A percentile compares a stretch with the other conserved stretches of the same genome.
These are phyloP conservation scores for Porphyrio hochstetteri DNA, from an alignment of 2,113 vertebrate genomes.

Conservation along the genomic window DNA sequence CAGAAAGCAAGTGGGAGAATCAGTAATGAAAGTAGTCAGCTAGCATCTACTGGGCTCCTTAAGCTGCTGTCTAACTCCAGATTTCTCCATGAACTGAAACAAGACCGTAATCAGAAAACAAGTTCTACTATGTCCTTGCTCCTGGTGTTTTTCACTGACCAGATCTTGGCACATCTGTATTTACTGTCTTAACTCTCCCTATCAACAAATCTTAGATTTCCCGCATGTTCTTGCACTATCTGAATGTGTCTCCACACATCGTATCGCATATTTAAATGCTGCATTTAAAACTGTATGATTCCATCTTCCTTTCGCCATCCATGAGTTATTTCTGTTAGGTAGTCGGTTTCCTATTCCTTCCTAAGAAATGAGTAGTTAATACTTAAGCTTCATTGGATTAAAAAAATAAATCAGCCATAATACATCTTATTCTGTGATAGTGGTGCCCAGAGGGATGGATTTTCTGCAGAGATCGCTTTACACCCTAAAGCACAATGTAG, in stretches of 20 bases:
- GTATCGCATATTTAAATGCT: background rate
- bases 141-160: background rate
- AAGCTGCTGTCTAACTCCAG: background rate
- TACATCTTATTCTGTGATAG: background rate
- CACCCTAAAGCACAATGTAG: conserved; percentile 28
- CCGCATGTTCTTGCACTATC: background rate
- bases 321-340: background rate
- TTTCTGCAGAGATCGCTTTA: conserved; percentile 48
- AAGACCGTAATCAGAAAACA: background rate
- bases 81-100: background rate
- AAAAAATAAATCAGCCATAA: background rate
- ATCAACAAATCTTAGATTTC: background rate
- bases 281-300: background rate
- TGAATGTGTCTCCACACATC: background rate
- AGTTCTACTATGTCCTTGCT: background rate
- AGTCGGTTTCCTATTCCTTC: background rate
- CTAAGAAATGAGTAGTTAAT: background rate
- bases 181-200: background rate
- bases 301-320: background rate
- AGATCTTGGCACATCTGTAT: background rate
- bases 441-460: conserved; percentile 23
- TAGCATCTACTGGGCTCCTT: background rate
- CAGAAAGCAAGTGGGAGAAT: background rate
- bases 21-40: background rate
- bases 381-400: conserved; percentile 45